These are phyloP conservation scores for Rhinichthys klamathensis DNA, from an alignment of 2,113 vertebrate species.

Conservation along the genomic window DNA sequence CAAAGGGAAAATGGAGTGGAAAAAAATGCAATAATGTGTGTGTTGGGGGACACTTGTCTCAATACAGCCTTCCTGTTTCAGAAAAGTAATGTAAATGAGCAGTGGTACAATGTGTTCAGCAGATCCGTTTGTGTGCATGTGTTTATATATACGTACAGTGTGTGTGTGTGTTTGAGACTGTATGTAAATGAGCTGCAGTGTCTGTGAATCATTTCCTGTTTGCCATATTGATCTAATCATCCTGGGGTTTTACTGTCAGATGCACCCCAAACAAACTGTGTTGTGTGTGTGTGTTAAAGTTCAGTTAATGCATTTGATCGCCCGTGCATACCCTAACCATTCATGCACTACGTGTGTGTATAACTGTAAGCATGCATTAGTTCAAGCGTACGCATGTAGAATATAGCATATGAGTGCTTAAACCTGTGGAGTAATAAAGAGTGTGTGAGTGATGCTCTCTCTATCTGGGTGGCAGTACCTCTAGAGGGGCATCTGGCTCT, in stretches of 20 bases:
- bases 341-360: constrained; percentile 7
- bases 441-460: constrained; percentile 40
- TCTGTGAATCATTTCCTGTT: constrained; percentile 59
- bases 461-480: constrained; percentile 76
- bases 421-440: constrained; percentile 47
- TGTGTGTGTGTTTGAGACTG: constrained; percentile 31
- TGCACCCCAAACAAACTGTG: constrained; percentile 39
- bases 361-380: not conserved
- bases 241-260: constrained; percentile 46
- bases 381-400: not conserved
- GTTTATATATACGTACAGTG: constrained; percentile 34
- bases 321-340: constrained; percentile 22
- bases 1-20: constrained; percentile 31
- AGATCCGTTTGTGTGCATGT: constrained; percentile 37
- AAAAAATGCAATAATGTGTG: constrained; percentile 14
- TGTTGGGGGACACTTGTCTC: constrained; percentile 20
- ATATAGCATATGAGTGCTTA: not conserved
- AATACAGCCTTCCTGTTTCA: constrained; percentile 40
- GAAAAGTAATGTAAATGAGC: constrained; percentile 25
- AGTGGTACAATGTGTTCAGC: constrained; percentile 11
- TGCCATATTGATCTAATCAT: constrained; percentile 59
- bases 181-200: constrained; percentile 55
- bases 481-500: constrained; percentile 70
- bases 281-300: constrained; percentile 24
- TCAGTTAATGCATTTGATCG: constrained; percentile 10